Base-by-base conservation (phyloP, 1,140 invertebrate species). In the Penaeus japonicus region DNA sequence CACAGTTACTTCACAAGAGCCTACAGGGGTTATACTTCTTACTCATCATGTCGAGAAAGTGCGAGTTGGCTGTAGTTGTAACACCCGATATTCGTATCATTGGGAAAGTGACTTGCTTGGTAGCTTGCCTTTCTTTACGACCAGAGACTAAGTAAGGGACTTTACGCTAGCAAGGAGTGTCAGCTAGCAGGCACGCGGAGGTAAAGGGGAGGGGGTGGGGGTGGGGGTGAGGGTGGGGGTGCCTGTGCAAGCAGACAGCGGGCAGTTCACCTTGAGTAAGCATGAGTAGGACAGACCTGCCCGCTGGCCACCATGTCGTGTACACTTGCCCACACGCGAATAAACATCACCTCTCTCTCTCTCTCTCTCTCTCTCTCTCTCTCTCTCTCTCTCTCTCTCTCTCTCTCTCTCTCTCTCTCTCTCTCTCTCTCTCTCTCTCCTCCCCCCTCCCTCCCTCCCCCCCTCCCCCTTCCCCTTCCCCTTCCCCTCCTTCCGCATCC, bases 181-280 rank as follows among this genome's bases (percentile, higher is more conserved):
- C 47, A 47, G 47, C 10, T 47, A 47, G 47, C 47, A 47, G 47
- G 47, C 47, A 47, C 47, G n/a, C n/a, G n/a, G n/a, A n/a, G n/a
- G n/a, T n/a, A n/a, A n/a, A n/a, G n/a, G n/a, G n/a, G n/a, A n/a
- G n/a, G 47, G 47, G 10, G 47, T 47, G 5, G 15, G 47, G 47
- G 10, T 39, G 5, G 39, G 10, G 47, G 47, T n/a, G n/a, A n/a
- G 10, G 47, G 47, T 7, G 3, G 47, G 47, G 47, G 10, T 47
- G 47, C 47, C 47, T 47, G 47, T 1, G 47, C 47, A 47, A 47
- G 47, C 47, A 47, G 47, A 47, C 47, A 39, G 75, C 32, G 47
- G 75, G 75, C 75, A 39, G 75, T 77, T 83, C 81, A 62, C 78
- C 78, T 80, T 80, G 78, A n/a, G 35, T 35, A 24, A 53, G 24